Base-by-base conservation (phyloP, 2,888 invertebrate genomes). In the Vesta saturnalis region DNA sequence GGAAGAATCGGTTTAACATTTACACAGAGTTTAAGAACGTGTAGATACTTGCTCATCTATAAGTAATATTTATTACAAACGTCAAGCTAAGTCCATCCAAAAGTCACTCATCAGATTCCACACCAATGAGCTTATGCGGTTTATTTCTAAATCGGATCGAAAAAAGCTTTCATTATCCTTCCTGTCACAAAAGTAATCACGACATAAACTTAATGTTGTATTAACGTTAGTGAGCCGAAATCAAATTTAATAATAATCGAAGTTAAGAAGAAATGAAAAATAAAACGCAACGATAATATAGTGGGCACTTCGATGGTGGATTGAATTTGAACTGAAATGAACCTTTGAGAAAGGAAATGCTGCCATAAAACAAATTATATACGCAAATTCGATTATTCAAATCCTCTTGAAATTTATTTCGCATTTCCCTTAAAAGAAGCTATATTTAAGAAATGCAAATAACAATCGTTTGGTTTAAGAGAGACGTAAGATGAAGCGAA, bases 311-410 rank as follows among this genome's bases (percentile, higher is more conserved):
- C 39, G 39, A 39, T 64, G 35, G 60, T 23, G 56, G 70, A 70
- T 70, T 67, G 72, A 71, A 72, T 69, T 52, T 71, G 72, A 65
- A 69, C 72, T 68, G 74, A 72, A 75, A 75, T 71, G 74, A 76
- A 74, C 74, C 72, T 74, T 75, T 74, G 73, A 73, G 71, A 74
- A 74, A 72, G 73, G 73, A 72, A 74, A 76, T 73, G 75, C 74
- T 73, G 72, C 72, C 74, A 76, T 76, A 77, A 79, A 80, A 79
- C 78, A 80, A 81, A 80, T 80, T 80, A 80, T 78, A 79, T 78
- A 79, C 75, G 78, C 78, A 80, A 79, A 80, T 80, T 79, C 79
- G 77, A 80, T 80, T 80, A 80, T 81, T 80, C 79, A 80, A 80
- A 81, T 81, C 79, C 78, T 73, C 75, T 75, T 69, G 78, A 79